Evolutionary conservation across 2,888 invertebrate species (phyloP), one percentile per base, ranked within the genome.

Genomic region (Lycophotia porphyrea): DNA sequence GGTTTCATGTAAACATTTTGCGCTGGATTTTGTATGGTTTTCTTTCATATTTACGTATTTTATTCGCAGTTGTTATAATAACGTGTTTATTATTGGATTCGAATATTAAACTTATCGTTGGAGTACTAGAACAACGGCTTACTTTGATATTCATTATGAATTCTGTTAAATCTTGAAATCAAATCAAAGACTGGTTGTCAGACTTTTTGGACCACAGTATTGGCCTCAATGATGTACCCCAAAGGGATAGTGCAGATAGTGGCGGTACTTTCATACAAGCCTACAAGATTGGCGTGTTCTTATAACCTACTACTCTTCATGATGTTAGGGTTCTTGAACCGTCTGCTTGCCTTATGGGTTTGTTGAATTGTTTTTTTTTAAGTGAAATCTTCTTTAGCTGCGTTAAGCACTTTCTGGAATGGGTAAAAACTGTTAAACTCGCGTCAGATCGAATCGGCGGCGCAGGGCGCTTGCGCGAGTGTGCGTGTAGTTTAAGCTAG

Each of bases 51-150:
- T 39, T 63, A 63, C n/a, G n/a, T 64, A 52, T 78, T 72, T 69
- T 31, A 69, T 73, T 58, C 8, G 24, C 84, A 81, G 81, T 74
- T 81, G 81, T 70, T 78, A n/a, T 21, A 77, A 72, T 81, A 81
- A 5, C 15, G 34, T 24, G 34, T 34, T 34, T 63, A 21, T 0
- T 44, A 27, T 76, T 71, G 55, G n/a, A 34, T 34, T 60, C 8
- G 15, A 58, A 21, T 44, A 31, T 52, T 44, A 31, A 36, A 47
- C 52, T 42, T 55, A 7, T 42, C 2, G 21, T 34, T 44, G 27
- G 4, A 39, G 31, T 60, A 55, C 18, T 31, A 9, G 0, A n/a
- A 15, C 15, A n/a, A 21, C 8, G 24, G 2, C 8, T 34, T 52
- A 13, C 15, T 36, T 58, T 47, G 8, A 36, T 24, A 67, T 31